Evolutionary conservation across 2,797 vertebrate species (phyloP).

Genomic region (Lithobates sylvaticus): DNA sequence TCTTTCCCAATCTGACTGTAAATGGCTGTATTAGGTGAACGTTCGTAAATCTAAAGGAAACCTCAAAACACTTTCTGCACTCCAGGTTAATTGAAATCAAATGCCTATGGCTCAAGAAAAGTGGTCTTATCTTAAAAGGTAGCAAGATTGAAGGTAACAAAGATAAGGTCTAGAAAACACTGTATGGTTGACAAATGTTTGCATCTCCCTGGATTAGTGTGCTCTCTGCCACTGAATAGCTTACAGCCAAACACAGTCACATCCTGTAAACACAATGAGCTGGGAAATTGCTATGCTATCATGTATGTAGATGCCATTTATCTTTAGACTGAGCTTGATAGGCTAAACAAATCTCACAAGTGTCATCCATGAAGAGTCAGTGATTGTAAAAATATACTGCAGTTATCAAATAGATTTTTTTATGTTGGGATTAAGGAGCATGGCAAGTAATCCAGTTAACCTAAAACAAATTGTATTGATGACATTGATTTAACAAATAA

Average conservation of each 20-base stretch:
- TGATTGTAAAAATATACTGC: too few relatives aligned
- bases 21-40: too few relatives aligned
- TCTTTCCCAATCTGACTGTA: too few relatives aligned
- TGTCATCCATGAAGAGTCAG: too few relatives aligned
- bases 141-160: slow-evolving; percentile 59
- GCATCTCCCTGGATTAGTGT: slow-evolving; percentile 46
- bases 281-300: not conserved
- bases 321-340: not conserved
- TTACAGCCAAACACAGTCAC: slow-evolving; percentile 54
- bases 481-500: too few relatives aligned
- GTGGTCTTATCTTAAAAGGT: slow-evolving; percentile 65
- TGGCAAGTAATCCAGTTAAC: too few relatives aligned
- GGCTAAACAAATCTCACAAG: not conserved
- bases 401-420: too few relatives aligned
- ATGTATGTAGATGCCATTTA: not conserved
- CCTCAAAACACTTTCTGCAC: not conserved
- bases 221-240: slow-evolving; percentile 55
- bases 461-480: too few relatives aligned
- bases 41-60: not conserved
- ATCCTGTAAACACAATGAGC: slow-evolving; percentile 43
- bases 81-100: not conserved
- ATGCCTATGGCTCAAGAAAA: slow-evolving; percentile 22
- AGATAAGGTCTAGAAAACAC: slow-evolving; percentile 40
- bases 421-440: too few relatives aligned
- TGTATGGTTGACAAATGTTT: slow-evolving; percentile 29